Evolutionary conservation across 1,140 invertebrate genomes (phyloP), one percentile per base, ranked within the genome.

Genomic region (Drosophila orosa): DNA sequence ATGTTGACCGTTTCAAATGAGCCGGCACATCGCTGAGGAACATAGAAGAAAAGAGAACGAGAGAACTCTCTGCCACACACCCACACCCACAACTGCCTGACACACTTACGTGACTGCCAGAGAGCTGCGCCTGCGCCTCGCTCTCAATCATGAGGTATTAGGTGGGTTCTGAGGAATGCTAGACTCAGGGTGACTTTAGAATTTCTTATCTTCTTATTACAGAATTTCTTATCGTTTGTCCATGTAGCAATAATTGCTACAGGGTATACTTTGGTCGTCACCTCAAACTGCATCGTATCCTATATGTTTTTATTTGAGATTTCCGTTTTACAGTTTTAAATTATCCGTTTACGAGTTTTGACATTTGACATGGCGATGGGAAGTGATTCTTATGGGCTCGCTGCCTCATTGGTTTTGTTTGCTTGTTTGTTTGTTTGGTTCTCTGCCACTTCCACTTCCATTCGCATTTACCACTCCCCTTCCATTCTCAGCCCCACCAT

Each of bases 341-440:
- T 66, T 75, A 48, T 40, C 25, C 24, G 56, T 48, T 57, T 19
- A 39, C 67, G 37, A 37, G 48, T 35, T 68, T 69, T 73, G 83
- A 83, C 83, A 71, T 89, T 83, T 87, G 72, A 87, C 84, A 83
- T 87, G 78, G 57, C 61, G 39, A 63, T 71, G 75, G 81, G 80
- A 84, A 84, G 75, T 83, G 72, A 83, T 87, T 87, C 80, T 89
- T 63, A 89, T 87, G 73, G 74, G 58, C 66, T 66, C 42, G 71
- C 52, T 52, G 56, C 48, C 57, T 66, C 62, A 63, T 47, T 75
- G 52, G 60, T 52, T 57, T 57, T 74, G 63, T 40, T 80, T 72
- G 69, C 45, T 68, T 63, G 39, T 62, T 55, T 74, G 37, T 29
- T 80, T 66, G 65, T 50, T 80, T 80, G 63, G 55, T 68, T 68